Percentiles rank a stretch among this genome's conserved stretches.
Conservation (phyloP, 1,140 invertebrate genomes). For the Leptinotarsa lineolata region DNA sequence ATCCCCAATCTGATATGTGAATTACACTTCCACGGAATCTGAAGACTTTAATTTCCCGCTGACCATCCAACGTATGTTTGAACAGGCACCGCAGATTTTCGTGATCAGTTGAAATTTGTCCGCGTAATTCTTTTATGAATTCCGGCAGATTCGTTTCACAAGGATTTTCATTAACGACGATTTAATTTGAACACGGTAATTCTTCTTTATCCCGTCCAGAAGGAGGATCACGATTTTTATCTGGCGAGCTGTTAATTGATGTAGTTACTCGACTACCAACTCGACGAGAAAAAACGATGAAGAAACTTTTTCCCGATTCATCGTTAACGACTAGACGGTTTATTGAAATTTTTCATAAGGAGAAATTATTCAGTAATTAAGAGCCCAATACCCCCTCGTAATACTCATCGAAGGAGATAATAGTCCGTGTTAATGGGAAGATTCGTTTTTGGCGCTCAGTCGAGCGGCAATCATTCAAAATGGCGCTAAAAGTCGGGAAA, state of each 20-base stretch:
- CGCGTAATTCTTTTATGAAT: no score
- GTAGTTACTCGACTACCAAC: neutral
- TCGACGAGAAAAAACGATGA: neutral
- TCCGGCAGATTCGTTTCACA: no score
- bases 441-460: constrained; percentile 2
- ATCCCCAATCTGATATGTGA: constrained; percentile 74
- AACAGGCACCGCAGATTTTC: no score
- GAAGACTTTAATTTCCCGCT: no score
- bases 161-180: no score
- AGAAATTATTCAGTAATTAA: constrained; percentile 4
- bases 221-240: constrained; percentile 1
- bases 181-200: neutral
- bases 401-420: constrained; percentile 6
- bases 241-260: neutral
- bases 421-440: constrained; percentile 1
- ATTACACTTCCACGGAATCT: constrained; percentile 42
- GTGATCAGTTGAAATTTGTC: no score
- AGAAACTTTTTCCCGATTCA: neutral
- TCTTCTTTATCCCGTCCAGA: neutral
- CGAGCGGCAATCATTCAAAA: constrained; percentile 3
- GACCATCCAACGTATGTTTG: no score
- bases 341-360: constrained; percentile 7
- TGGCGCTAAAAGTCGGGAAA: constrained; percentile 3
- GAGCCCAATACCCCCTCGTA: neutral
- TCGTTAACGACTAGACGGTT: constrained; percentile 2